phyloP scores from a whole-genome alignment of 2,113 vertebrate species.

The Macquaria australasica region DNA sequence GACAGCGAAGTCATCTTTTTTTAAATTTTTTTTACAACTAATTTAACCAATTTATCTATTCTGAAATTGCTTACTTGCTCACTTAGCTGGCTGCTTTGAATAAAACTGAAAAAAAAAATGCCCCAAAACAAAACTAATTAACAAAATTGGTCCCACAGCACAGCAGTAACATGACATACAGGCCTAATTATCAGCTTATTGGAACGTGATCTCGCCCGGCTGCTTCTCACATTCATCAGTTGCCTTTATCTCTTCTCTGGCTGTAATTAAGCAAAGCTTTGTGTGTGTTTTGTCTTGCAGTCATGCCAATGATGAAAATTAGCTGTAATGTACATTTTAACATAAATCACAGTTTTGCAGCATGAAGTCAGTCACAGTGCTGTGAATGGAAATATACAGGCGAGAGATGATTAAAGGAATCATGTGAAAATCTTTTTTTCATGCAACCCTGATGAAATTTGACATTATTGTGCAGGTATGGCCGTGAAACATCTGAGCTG shows the following conservation, averaged over 20 bases:
- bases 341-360: not conserved
- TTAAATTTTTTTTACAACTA: not conserved
- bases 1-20: not conserved
- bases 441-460: not conserved
- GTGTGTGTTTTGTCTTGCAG: conserved; percentile 8
- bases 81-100: not conserved
- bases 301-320: not conserved
- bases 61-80: not conserved
- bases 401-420: not conserved
- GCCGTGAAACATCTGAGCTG: too few relatives aligned
- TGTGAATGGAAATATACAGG: not conserved
- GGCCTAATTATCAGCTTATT: conserved; percentile 45
- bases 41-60: not conserved
- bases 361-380: too few relatives aligned
- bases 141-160: conserved; percentile 20
- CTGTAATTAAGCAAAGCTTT: not conserved
- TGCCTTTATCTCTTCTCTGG: not conserved
- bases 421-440: not conserved
- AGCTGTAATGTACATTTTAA: not conserved
- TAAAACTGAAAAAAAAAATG: conserved; percentile 9
- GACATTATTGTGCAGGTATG: not conserved
- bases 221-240: conserved; percentile 10
- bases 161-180: conserved; percentile 16
- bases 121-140: conserved; percentile 41
- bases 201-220: conserved; percentile 20